Base-by-base conservation (phyloP, 2,888 invertebrate species). In the Parnassius orleans region DNA sequence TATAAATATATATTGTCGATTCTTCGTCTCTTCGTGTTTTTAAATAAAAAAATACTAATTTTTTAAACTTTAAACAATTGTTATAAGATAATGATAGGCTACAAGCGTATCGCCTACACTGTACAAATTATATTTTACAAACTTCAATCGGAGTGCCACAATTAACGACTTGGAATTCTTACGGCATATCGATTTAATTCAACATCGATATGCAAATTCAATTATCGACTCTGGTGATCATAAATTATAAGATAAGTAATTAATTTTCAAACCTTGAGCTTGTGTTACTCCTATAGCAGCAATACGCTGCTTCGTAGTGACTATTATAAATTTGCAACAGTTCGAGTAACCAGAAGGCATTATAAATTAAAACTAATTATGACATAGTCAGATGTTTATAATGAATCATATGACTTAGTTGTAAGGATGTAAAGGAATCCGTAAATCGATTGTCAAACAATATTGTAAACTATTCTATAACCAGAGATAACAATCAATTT, bases 281-380 rank as follows among this genome's bases (percentile, higher is more conserved):
- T 58, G 58, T 48, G 51, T 50, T 62, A 44, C 48, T 57, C 47
- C 50, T 50, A 58, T 54, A 54, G 51, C 58, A 54, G 57, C 53
- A 42, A 19, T 57, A 46, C 54, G 2, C 51, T 51, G 54, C 14
- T 50, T 43, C 14, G 42, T 15, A 19, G 46, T 11, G 46, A 9
- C 42, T 41, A 63, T 63, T 63, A 63, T 58, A 46, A 58, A 63
- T 63, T 63, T 46, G 63, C 54, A 58, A 63, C 58, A 63, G 58
- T 43, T 33, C 47, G 24, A 43, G 33, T 42, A 51, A 51, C 51
- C 42, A n/a, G 59, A 57, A 57, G 57, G 62, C 62, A 57, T 63
- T 58, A 51, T 63, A 55, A 59, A 63, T 63, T 59, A 52, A 56
- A 59, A 63, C 59, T 59, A 55, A 59, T 59, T 54, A 51, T 55